Conservation (phyloP, 2,888 invertebrate genomes). For the Metellina segmentata region DNA sequence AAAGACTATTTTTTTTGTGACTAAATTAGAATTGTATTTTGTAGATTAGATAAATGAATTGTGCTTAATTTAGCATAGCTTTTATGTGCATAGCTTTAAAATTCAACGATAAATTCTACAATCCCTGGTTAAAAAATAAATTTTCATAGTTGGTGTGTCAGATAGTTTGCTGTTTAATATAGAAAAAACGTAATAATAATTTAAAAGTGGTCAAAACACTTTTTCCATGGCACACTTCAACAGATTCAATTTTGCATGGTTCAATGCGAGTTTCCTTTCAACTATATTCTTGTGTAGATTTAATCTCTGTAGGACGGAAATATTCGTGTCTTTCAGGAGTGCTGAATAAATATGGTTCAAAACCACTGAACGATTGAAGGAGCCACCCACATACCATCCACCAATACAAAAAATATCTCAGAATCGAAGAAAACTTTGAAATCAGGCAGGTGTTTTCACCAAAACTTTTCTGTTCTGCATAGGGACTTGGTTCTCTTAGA, state of each 20-base stretch:
- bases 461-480: slow-evolving; percentile 1
- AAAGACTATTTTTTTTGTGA: too few relatives aligned
- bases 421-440: not conserved
- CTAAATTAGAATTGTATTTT: too few relatives aligned
- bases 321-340: not conserved
- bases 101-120: too few relatives aligned
- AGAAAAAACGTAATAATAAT: not conserved
- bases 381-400: not conserved
- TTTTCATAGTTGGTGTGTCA: too few relatives aligned
- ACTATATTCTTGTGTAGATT: not conserved
- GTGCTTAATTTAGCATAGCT: too few relatives aligned
- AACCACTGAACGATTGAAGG: not conserved
- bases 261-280: not conserved
- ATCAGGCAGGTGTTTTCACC: not conserved
- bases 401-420: not conserved
- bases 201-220: not conserved
- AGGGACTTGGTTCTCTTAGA: not conserved
- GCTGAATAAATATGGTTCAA: not conserved
- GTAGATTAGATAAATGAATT: too few relatives aligned
- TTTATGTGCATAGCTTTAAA: too few relatives aligned
- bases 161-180: too few relatives aligned
- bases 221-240: not conserved
- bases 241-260: not conserved
- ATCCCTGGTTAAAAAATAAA: too few relatives aligned
- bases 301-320: not conserved